Base-by-base conservation (phyloP, 2,797 vertebrate species). In the Gallinago nigripennis region DNA sequence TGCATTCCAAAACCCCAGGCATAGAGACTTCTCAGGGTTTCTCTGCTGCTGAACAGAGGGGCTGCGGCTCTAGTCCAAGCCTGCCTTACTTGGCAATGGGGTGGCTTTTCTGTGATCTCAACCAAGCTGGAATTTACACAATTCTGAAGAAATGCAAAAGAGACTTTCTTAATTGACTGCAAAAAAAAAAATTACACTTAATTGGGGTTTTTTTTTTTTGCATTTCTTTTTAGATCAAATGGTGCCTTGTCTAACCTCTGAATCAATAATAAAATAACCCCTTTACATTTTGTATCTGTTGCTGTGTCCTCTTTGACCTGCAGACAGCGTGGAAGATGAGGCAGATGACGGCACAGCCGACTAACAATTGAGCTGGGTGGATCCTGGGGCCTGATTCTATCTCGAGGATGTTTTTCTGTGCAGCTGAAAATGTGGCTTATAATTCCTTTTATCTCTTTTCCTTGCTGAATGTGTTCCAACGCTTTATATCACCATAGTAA, bases 181-280 rank as follows among this genome's bases (percentile, higher is more conserved):
- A 60, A 90, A 95, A 43, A 41, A 85, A 95, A 85, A 79, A 79
- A 92, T n/a, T 57, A 20, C 92, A 81, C 46, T 92, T 92, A 86
- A 82, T 60, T 84, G 51, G 72, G 72, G 7, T 7, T 41, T 41
- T 41, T 43, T 63, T 79, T 60, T 90, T 96, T 97, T 98, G 97
- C 98, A 98, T 97, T 97, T 97, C 96, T 96, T 96, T 97, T 96
- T 86, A 93, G 90, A 97, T 97, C 97, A 98, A 97, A 96, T 98
- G 97, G 97, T 98, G 97, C 97, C 97, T 97, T 98, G 91, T 98
- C 96, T 97, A 96, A 95, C 96, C 96, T 97, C 95, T 93, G 95
- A 97, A 94, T 97, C 95, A 96, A 96, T 96, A 98, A 98, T 96
- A 98, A 96, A 98, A 97, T 91, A 98, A 96, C 93, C 94, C 78